phyloP scores from a whole-genome alignment of 35 echinoderm and acorn worm species.

The Apostichopus parvimensis region DNA sequence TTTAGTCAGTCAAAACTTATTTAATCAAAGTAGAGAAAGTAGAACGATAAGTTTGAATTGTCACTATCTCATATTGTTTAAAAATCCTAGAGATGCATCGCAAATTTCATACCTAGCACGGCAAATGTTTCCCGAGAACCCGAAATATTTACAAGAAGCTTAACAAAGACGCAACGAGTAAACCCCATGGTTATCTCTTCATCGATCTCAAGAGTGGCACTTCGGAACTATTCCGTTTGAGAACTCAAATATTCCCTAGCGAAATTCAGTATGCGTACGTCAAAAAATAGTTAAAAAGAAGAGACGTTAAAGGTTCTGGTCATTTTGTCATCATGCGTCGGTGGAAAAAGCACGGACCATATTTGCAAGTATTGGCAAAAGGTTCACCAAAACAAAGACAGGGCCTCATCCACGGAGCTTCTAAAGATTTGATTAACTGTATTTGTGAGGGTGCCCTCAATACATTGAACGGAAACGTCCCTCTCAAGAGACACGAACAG shows the following conservation, averaged over 20 bases:
- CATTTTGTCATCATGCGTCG: constrained; percentile 28
- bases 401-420: neutral
- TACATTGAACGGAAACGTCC: constrained; percentile 40
- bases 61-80: constrained; percentile 57
- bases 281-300: constrained; percentile 18
- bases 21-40: constrained; percentile 22
- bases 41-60: constrained; percentile 57
- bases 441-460: constrained; percentile 36
- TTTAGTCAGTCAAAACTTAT: constrained; percentile 43
- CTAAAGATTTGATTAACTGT: constrained; percentile 23
- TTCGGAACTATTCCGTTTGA: neutral
- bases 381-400: constrained; percentile 36
- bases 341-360: constrained; percentile 10
- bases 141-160: constrained; percentile 59
- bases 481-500: neutral
- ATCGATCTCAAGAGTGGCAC: neutral
- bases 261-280: constrained; percentile 26
- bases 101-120: constrained; percentile 60
- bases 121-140: constrained; percentile 56
- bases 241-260: neutral
- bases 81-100: constrained; percentile 64
- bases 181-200: constrained; percentile 5
- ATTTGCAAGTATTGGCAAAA: constrained; percentile 7
- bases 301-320: neutral
- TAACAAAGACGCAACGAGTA: constrained; percentile 58